These are phyloP conservation scores for Crematogaster levior DNA, from an alignment of 2,888 invertebrate genomes.

Conservation along the genomic window DNA sequence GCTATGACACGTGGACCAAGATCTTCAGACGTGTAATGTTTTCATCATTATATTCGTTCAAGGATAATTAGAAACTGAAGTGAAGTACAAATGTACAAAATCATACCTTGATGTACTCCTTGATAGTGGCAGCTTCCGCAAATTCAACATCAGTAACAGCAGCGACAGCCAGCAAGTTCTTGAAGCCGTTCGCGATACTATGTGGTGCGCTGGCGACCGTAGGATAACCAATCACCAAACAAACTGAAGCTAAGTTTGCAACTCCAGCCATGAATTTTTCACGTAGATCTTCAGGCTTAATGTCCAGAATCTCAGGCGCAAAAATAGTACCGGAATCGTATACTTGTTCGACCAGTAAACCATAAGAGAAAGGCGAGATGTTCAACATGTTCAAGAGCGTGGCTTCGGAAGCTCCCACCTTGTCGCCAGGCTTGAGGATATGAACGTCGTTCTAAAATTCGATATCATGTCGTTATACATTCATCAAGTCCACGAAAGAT, in stretches of 20 bases:
- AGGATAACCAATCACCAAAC: conserved; percentile 97
- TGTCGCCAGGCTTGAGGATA: conserved; percentile 97
- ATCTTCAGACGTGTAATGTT: conserved; percentile 76
- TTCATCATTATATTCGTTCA: conserved; percentile 78
- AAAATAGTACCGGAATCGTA: conserved; percentile 99
- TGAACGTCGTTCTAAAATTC: conserved; percentile 91
- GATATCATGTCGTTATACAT: neutral
- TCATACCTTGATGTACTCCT: conserved; percentile 94
- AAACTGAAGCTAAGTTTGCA: conserved; percentile 97
- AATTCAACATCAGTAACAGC: conserved; percentile 98
- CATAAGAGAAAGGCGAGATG: conserved; percentile 99
- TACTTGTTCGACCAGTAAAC: conserved; percentile 97
- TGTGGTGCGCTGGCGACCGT: conserved; percentile 99
- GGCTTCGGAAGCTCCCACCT: conserved; percentile 99
- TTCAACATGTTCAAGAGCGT: conserved; percentile 99
- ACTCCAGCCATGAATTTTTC: conserved; percentile 97
- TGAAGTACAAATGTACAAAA: neutral
- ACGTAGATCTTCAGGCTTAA: conserved; percentile 98
- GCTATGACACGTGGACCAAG: conserved; percentile 80
- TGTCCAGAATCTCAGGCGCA: conserved; percentile 98
- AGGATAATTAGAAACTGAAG: neutral
- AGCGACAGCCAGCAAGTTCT: conserved; percentile 98
- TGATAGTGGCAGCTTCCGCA: conserved; percentile 96
- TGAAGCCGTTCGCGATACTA: conserved; percentile 99
- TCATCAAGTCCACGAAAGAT: neutral